Base-by-base conservation (phyloP, 2,888 invertebrate species). In the Perdita meconis region DNA sequence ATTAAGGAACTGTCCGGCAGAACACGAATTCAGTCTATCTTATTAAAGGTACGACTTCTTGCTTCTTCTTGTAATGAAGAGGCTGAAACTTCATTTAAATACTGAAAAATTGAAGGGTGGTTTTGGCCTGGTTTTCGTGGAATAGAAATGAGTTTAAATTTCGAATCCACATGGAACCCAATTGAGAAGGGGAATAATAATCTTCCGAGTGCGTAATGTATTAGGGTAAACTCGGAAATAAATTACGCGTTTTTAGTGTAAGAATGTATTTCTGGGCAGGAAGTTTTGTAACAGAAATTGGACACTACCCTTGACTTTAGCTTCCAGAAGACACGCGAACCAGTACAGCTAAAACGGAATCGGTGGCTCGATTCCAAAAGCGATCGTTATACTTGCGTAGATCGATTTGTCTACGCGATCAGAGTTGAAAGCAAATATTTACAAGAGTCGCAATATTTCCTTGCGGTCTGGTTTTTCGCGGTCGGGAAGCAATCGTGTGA, bases 361-460 rank as follows among this genome's bases (percentile, higher is more conserved):
- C n/a, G 61, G 24, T 61, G 61, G 61, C 61, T n/a, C 1, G 8
- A n/a, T n/a, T 61, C 61, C 61, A 61, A 61, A 50, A 50, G 1
- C 47, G 36, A 22, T 10, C n/a, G 47, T 34, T 50, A 47, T 2
- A 61, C 22, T 34, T 34, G 22, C 34, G 61, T 61, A 50, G 40
- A 61, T 50, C 61, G 61, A 61, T 47, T 22, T n/a, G 47, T 19
- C 22, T 47, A 47, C 22, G 12, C 47, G 47, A 47, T 4, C 10
- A 10, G 61, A 24, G 8, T 30, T n/a, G 22, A 13, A 47, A 1
- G 61, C n/a, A 61, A 61, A 61, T 61, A 47, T 61, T 61, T 61
- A 47, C 13, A 22, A 5, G n/a, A 22, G 22, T 36, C 22, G 61
- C 24, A 24, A 61, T 61, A 61, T 61, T 61, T 50, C 47, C 61